These are phyloP conservation scores for Hirundichthys speculiger DNA, from an alignment of 2,113 vertebrate species.

Conservation along the genomic window DNA sequence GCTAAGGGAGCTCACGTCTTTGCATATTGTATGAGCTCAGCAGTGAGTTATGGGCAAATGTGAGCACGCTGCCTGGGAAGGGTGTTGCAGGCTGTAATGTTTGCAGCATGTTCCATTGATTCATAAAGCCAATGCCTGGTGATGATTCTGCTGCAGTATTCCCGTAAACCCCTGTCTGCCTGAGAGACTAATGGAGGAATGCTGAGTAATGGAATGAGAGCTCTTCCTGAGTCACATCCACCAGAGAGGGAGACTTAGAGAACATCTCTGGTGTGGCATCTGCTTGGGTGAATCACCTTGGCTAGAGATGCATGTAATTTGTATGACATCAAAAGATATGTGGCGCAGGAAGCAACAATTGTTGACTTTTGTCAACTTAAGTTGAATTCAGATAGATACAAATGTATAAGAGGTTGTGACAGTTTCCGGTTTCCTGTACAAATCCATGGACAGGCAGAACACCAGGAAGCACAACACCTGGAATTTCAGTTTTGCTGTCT, in stretches of 20 bases:
- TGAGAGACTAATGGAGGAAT: constrained; percentile 49
- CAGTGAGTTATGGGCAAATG: constrained; percentile 73
- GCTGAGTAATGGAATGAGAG: constrained; percentile 72
- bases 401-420: not conserved
- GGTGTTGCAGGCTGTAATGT: constrained; percentile 70
- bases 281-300: constrained; percentile 66
- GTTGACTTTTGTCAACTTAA: constrained; percentile 47
- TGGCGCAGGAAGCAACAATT: no score
- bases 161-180: constrained; percentile 74
- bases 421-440: not conserved
- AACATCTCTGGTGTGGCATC: constrained; percentile 58
- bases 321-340: constrained; percentile 49
- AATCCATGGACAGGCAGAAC: not conserved
- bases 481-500: not conserved
- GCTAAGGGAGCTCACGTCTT: constrained; percentile 34
- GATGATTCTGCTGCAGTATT: constrained; percentile 79
- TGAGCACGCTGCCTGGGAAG: constrained; percentile 61
- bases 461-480: no score
- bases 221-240: constrained; percentile 65
- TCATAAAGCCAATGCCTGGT: constrained; percentile 72
- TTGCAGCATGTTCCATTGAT: constrained; percentile 79
- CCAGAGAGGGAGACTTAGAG: constrained; percentile 50
- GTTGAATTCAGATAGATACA: constrained; percentile 6
- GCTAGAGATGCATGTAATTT: constrained; percentile 33
- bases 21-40: constrained; percentile 67